phyloP scores from a whole-genome alignment of 53 echinoderm and acorn worm genomes.

The Pentamera pediparva region DNA sequence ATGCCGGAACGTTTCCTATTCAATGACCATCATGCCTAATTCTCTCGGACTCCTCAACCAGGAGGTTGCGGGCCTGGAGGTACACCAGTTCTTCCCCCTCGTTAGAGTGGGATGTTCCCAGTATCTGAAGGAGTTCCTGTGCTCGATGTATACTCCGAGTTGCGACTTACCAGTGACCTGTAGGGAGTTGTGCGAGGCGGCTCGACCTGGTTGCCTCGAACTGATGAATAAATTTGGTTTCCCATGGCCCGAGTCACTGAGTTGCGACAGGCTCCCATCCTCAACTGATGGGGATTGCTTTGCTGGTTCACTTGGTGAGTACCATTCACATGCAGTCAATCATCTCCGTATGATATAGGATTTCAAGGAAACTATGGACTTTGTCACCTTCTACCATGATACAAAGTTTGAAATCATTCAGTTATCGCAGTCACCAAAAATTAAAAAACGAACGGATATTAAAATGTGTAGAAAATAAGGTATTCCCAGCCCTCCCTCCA shows the following conservation, averaged over 20 bases:
- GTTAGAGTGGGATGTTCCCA: constrained; percentile 2
- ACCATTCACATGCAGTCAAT: no score
- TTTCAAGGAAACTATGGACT: no score
- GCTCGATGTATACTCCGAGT: neutral
- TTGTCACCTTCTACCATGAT: no score
- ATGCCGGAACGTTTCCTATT: neutral
- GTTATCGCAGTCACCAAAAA: no score
- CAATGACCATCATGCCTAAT: neutral
- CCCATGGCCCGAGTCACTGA: neutral
- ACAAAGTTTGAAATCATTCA: no score
- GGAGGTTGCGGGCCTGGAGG: neutral
- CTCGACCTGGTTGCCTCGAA: neutral
- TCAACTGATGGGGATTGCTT: neutral
- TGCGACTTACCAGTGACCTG: neutral
- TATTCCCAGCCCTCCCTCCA: no score
- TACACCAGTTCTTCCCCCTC: neutral
- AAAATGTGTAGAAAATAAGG: no score
- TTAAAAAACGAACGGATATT: no score
- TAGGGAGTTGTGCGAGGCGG: constrained; percentile 4
- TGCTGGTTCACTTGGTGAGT: neutral
- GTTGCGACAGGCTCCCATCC: neutral
- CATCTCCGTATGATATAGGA: no score
- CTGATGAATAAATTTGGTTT: neutral
- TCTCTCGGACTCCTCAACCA: neutral
- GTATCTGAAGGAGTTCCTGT: constrained; percentile 5